Percentiles rank a stretch among this genome's conserved stretches.
These are phyloP conservation scores for Gonioctena quinquepunctata DNA, from an alignment of 1,140 invertebrate species.

Conservation along the genomic window DNA sequence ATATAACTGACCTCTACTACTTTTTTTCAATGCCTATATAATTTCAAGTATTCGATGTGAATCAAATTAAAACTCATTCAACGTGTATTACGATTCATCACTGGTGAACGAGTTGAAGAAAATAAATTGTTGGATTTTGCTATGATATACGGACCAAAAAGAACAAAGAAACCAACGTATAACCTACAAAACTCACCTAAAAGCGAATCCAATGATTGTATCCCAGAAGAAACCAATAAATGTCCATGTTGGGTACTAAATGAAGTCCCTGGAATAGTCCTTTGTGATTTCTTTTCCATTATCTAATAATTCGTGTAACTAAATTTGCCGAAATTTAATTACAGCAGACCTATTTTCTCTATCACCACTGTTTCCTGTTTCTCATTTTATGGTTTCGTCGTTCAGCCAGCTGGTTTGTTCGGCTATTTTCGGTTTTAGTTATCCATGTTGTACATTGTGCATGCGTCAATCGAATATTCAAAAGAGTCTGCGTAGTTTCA, in stretches of 20 bases:
- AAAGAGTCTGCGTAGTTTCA: too few relatives aligned
- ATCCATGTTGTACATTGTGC: too few relatives aligned
- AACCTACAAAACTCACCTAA: slow-evolving; percentile 59
- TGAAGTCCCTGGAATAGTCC: slow-evolving; percentile 65
- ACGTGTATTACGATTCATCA: too few relatives aligned
- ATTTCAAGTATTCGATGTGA: too few relatives aligned
- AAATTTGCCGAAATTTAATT: background rate
- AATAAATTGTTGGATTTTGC: too few relatives aligned
- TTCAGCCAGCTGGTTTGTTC: background rate
- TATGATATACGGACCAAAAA: slow-evolving; percentile 14
- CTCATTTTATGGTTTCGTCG: background rate
- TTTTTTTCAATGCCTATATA: too few relatives aligned
- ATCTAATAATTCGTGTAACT: background rate
- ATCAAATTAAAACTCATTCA: too few relatives aligned
- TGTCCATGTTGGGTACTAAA: slow-evolving; percentile 70
- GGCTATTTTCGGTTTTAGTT: background rate
- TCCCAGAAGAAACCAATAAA: slow-evolving; percentile 69
- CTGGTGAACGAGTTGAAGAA: too few relatives aligned
- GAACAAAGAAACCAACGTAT: slow-evolving; percentile 35
- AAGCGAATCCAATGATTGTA: slow-evolving; percentile 71
- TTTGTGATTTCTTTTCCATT: slow-evolving; percentile 43
- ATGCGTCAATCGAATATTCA: too few relatives aligned
- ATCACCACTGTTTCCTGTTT: background rate
- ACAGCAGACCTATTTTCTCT: background rate
- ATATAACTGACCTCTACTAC: slow-evolving; percentile 4